phyloP scores from a whole-genome alignment of 1,140 invertebrate species.

The Papilio glaucus region DNA sequence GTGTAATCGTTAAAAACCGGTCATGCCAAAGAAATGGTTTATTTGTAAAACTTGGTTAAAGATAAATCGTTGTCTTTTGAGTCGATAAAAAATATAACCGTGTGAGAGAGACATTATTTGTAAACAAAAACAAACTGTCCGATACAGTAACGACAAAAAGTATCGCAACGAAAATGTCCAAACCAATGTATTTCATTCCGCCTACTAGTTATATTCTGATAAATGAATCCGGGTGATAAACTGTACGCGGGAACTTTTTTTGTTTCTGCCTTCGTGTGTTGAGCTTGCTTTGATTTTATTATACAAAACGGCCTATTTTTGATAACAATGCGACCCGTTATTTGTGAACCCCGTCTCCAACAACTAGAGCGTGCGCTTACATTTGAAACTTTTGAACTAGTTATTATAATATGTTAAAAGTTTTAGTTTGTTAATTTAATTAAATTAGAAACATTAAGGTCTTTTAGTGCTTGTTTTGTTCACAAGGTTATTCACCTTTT shows the following conservation, averaged over 20 bases:
- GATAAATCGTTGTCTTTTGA: too few species aligned
- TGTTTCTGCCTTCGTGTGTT: slow-evolving; percentile 43
- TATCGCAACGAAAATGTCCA: slow-evolving; percentile 57
- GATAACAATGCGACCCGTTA: slow-evolving; percentile 17
- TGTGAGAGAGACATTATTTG: neutral
- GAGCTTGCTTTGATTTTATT: slow-evolving; percentile 42
- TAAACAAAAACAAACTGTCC: slow-evolving; percentile 19
- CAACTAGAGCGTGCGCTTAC: neutral
- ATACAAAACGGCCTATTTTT: slow-evolving; percentile 38
- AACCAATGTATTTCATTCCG: slow-evolving; percentile 61
- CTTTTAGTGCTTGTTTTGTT: too few species aligned
- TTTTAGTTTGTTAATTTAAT: too few species aligned
- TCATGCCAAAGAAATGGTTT: too few species aligned
- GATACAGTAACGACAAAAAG: slow-evolving; percentile 49
- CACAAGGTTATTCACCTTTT: too few species aligned
- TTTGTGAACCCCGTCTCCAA: neutral
- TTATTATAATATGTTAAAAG: too few species aligned
- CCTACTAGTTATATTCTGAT: slow-evolving; percentile 75
- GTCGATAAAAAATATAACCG: too few species aligned
- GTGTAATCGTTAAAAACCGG: too few species aligned
- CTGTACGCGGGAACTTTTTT: slow-evolving; percentile 56
- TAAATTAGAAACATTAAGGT: too few species aligned
- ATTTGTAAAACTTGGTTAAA: too few species aligned
- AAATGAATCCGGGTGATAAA: slow-evolving; percentile 72
- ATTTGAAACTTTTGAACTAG: neutral